Evolutionary conservation across 2,888 invertebrate species (phyloP).

Genomic region (Tortricodes alternella): DNA sequence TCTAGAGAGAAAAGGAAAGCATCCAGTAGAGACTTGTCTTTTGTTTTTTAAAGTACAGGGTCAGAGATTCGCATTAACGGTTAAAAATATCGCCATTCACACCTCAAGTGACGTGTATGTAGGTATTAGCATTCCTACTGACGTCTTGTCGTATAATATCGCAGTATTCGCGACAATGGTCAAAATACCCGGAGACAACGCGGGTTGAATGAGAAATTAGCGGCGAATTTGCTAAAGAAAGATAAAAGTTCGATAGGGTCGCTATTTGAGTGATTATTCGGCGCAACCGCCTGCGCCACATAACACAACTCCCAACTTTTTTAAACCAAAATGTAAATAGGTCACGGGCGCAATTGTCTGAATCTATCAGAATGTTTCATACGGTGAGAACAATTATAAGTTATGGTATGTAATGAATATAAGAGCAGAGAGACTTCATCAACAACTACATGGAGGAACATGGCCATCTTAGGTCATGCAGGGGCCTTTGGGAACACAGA

Average conservation of each 20-base stretch:
- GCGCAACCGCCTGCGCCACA: too few relatives aligned
- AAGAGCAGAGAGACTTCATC: too few relatives aligned
- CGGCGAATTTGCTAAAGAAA: constrained; percentile 4
- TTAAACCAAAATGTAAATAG: too few relatives aligned
- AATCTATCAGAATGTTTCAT: too few relatives aligned
- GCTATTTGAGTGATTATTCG: neutral
- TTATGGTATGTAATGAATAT: too few relatives aligned
- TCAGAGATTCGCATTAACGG: constrained; percentile 15
- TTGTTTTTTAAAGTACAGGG: neutral
- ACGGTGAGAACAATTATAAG: too few relatives aligned
- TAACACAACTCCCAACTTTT: too few relatives aligned
- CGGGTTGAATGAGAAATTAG: constrained; percentile 5
- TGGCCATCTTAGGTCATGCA: too few relatives aligned
- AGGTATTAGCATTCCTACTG: constrained; percentile 12
- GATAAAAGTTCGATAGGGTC: neutral
- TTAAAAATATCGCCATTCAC: constrained; percentile 25
- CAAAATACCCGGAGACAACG: constrained; percentile 21
- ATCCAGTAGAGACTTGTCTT: too few relatives aligned
- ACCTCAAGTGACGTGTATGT: constrained; percentile 16
- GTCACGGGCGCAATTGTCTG: too few relatives aligned
- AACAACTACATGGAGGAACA: too few relatives aligned
- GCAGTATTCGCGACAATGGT: constrained; percentile 22
- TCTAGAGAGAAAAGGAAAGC: neutral
- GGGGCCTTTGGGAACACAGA: too few relatives aligned
- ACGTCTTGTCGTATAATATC: constrained; percentile 9